Conservation (phyloP, 2,113 vertebrate genomes). For the Prochilodus magdalenae region DNA sequence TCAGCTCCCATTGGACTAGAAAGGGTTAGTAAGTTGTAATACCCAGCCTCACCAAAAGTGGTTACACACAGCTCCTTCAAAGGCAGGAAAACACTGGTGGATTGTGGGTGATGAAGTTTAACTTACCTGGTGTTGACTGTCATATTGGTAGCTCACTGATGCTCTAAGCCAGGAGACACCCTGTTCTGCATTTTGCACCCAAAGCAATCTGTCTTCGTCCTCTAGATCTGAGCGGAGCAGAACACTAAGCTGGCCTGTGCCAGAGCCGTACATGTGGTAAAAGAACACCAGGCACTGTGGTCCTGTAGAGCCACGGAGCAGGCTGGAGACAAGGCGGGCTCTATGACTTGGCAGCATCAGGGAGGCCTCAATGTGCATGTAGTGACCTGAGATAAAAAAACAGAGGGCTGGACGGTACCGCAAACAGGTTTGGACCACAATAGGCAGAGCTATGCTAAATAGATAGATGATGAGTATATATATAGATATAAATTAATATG, state of each 20-base stretch:
- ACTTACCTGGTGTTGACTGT: slow-evolving; percentile 84
- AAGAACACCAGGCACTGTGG: slow-evolving; percentile 89
- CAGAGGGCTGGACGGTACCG: not conserved
- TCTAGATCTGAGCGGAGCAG: slow-evolving; percentile 76
- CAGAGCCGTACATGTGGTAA: slow-evolving; percentile 94
- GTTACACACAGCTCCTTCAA: not conserved
- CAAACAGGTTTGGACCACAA: too few species aligned
- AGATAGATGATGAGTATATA: too few species aligned
- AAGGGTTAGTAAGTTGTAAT: too few species aligned
- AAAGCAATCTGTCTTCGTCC: slow-evolving; percentile 78
- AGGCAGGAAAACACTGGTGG: not conserved
- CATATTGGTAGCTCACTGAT: slow-evolving; percentile 82
- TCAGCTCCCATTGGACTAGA: too few species aligned
- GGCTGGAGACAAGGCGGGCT: slow-evolving; percentile 78
- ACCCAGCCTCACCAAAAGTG: too few species aligned
- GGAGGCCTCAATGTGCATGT: slow-evolving; percentile 93
- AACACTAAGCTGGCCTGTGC: slow-evolving; percentile 86
- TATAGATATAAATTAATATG: too few species aligned
- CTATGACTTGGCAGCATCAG: slow-evolving; percentile 87
- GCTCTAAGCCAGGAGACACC: slow-evolving; percentile 90
- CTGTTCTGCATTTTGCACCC: slow-evolving; percentile 87
- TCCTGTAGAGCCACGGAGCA: slow-evolving; percentile 79
- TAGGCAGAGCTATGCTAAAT: too few species aligned
- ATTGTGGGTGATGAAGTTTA: slow-evolving; percentile 16
- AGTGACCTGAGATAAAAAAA: slow-evolving; percentile 80